phyloP scores from a whole-genome alignment of 2,797 vertebrate genomes.

The Adrianichthys oophorus region DNA sequence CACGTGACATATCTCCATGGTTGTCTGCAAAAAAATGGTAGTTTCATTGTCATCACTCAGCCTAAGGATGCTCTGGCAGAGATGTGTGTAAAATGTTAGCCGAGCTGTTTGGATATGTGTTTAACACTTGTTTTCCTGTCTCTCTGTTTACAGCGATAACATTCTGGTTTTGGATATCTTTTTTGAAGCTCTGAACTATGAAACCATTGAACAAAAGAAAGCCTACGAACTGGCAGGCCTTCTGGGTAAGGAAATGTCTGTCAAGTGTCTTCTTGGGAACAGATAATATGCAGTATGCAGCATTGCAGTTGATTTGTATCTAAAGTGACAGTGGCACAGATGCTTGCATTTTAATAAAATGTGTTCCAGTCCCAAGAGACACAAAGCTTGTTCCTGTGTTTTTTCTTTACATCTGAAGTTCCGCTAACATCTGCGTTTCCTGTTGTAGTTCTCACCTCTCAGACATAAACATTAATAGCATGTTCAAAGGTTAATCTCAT shows the following conservation, averaged over 20 bases:
- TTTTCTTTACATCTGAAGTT: conserved; percentile 11
- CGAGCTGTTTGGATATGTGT: conserved; percentile 22
- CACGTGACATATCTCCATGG: conserved; percentile 29
- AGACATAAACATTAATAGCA: conserved; percentile 1
- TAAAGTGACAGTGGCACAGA: conserved; percentile 40
- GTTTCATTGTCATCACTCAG: conserved; percentile 12
- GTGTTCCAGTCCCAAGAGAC: conserved; percentile 35
- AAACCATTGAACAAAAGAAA: conserved; percentile 99
- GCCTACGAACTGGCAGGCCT: conserved; percentile 96
- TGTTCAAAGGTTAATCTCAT: conserved; percentile 1
- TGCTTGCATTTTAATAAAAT: conserved; percentile 37
- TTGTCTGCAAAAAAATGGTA: conserved; percentile 36
- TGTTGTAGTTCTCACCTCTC: conserved; percentile 20
- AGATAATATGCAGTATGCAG: conserved; percentile 29
- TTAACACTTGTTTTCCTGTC: conserved; percentile 12
- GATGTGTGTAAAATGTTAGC: conserved; percentile 7
- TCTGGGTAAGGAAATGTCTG: conserved; percentile 84
- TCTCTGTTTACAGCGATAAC: conserved; percentile 86
- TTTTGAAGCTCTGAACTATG: conserved; percentile 98
- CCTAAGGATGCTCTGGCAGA: conserved; percentile 28
- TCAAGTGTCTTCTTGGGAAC: conserved; percentile 26
- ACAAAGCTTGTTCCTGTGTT: conserved; percentile 34
- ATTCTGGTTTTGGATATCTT: conserved; percentile 98
- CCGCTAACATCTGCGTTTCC: conserved; percentile 19
- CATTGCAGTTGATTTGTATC: conserved; percentile 43